These are phyloP conservation scores for Pagrus major DNA, from an alignment of 2,113 vertebrate genomes.

Conservation along the genomic window DNA sequence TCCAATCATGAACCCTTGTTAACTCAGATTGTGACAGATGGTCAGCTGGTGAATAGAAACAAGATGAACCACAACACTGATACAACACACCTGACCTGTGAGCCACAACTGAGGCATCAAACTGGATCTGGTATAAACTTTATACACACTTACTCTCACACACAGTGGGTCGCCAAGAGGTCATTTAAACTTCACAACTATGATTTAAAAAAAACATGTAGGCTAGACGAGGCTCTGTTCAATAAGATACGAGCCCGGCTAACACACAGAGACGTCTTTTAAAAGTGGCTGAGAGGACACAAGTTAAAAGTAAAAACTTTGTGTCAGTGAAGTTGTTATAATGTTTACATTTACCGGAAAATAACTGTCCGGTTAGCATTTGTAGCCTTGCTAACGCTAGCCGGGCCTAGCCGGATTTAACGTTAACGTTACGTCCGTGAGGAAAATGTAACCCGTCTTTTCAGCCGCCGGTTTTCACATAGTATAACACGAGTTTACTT, in stretches of 20 bases:
- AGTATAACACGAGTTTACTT: accelerated
- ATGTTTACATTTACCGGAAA: conserved; percentile 37
- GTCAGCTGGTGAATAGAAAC: background rate
- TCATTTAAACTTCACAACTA: background rate
- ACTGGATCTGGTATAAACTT: background rate
- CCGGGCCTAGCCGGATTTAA: conserved; percentile 56
- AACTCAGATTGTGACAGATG: background rate
- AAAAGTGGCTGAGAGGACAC: accelerated
- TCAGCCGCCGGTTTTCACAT: background rate
- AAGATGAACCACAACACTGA: background rate
- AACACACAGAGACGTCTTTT: background rate
- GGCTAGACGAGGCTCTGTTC: background rate
- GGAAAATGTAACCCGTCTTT: background rate
- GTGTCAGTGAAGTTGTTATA: background rate
- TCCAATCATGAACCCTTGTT: background rate
- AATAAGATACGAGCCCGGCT: background rate
- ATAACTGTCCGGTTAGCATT: conserved; percentile 9
- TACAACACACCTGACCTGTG: background rate
- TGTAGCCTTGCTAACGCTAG: conserved; percentile 40
- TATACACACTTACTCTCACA: background rate
- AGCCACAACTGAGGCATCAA: background rate
- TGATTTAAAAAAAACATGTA: background rate
- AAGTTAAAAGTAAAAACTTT: background rate
- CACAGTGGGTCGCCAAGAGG: background rate
- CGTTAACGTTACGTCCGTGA: background rate